A percentile compares a stretch with the other conserved stretches of the same genome.
These are phyloP conservation scores for Falco peregrinus DNA, from an alignment of 2,797 vertebrate species.

Conservation along the genomic window DNA sequence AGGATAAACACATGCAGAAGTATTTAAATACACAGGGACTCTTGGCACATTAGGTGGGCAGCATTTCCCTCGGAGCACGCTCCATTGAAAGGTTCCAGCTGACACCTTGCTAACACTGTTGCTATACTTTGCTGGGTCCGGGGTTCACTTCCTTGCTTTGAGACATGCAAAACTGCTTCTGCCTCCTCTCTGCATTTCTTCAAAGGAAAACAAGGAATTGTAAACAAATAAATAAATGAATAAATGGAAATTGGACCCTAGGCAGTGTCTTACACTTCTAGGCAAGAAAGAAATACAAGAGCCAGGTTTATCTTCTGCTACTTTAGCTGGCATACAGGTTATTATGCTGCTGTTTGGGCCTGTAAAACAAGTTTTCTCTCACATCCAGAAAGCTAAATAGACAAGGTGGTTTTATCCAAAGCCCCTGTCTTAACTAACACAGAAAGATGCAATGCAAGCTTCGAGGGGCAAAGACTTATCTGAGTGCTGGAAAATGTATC, in stretches of 20 bases:
- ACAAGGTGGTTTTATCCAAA: background rate
- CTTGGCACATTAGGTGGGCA: background rate
- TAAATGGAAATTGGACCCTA: background rate
- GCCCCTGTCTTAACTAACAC: background rate
- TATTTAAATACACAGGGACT: background rate
- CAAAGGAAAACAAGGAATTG: background rate
- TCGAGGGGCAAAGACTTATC: background rate
- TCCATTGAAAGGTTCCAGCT: background rate
- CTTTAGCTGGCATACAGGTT: background rate
- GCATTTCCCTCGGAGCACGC: rapidly evolving
- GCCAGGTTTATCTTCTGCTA: background rate
- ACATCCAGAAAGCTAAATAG: background rate
- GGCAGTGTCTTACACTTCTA: background rate
- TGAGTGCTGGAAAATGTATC: background rate
- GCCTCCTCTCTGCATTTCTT: background rate
- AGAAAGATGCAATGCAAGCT: background rate
- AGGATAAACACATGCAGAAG: background rate
- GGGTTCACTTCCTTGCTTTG: background rate
- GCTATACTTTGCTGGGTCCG: background rate
- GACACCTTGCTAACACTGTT: background rate
- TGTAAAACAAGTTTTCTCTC: background rate
- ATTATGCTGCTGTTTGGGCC: background rate
- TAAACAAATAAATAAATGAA: background rate
- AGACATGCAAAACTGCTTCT: background rate
- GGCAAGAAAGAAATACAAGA: background rate